Conservation (phyloP, 2,797 vertebrate genomes). For the Myotis vivesi region DNA sequence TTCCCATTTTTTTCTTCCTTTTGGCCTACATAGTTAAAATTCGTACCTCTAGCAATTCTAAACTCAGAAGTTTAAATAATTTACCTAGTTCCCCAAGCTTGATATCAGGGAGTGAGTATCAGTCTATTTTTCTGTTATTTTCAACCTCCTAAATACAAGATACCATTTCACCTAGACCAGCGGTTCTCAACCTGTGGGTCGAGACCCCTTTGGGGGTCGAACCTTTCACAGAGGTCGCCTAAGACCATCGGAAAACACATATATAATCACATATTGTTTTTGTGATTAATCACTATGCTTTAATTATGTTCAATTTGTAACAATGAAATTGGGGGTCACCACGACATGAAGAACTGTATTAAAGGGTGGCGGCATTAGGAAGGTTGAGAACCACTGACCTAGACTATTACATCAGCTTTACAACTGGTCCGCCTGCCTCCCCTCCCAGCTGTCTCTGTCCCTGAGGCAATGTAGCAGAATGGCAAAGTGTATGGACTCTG, state of each 20-base stretch:
- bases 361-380: no score
- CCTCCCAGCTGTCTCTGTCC: background rate
- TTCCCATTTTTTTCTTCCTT: slow-evolving; percentile 13
- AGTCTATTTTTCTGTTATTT: background rate
- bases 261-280: no score
- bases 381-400: no score
- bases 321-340: no score
- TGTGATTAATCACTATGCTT: no score
- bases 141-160: background rate
- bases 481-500: background rate
- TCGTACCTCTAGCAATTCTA: background rate
- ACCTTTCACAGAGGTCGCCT: no score
- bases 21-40: background rate
- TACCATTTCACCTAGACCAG: background rate
- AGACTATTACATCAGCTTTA: background rate
- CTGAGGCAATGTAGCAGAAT: background rate
- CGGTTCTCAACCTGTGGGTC: no score
- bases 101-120: background rate
- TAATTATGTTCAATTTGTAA: no score
- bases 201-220: no score
- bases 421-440: background rate
- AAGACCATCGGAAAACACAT: no score
- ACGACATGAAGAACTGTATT: no score
- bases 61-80: background rate
- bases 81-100: background rate